Evolutionary conservation across 2,113 vertebrate species (phyloP).

Genomic region (Steatornis caripensis): DNA sequence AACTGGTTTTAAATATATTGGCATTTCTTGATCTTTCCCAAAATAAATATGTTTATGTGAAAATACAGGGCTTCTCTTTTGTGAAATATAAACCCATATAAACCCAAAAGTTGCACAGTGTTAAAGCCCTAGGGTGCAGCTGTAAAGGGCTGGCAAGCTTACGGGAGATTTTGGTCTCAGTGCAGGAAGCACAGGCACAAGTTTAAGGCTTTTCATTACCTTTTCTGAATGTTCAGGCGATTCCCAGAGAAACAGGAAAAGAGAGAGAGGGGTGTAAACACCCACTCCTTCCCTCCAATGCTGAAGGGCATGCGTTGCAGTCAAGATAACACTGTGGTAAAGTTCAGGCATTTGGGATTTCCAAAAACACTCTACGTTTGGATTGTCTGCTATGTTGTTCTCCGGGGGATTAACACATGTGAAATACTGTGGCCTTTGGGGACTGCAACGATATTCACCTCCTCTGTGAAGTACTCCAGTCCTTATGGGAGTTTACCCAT

Average conservation of each 20-base stretch:
- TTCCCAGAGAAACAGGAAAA: not conserved
- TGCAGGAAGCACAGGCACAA: not conserved
- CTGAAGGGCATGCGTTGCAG: fast-evolving
- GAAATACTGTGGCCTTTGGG: not conserved
- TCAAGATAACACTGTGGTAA: not conserved
- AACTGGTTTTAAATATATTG: slow-evolving; percentile 14
- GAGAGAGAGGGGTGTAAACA: not conserved
- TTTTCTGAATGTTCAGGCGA: not conserved
- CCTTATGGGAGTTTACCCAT: not conserved
- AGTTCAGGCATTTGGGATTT: not conserved
- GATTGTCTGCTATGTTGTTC: not conserved
- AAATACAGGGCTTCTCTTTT: not conserved
- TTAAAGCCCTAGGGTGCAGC: not conserved
- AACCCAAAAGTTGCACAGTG: not conserved
- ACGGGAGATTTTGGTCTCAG: not conserved
- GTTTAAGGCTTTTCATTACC: not conserved
- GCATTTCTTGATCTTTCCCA: not conserved
- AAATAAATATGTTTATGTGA: slow-evolving; percentile 33
- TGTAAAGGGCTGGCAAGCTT: slow-evolving; percentile 24
- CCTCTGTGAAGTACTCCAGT: not conserved
- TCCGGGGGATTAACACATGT: not conserved
- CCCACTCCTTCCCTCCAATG: not conserved
- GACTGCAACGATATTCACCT: not conserved
- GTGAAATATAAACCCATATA: not conserved
- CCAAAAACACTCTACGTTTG: not conserved